Evolutionary conservation across 1,140 invertebrate genomes (phyloP).

Genomic region (Drosophila yakuba): DNA sequence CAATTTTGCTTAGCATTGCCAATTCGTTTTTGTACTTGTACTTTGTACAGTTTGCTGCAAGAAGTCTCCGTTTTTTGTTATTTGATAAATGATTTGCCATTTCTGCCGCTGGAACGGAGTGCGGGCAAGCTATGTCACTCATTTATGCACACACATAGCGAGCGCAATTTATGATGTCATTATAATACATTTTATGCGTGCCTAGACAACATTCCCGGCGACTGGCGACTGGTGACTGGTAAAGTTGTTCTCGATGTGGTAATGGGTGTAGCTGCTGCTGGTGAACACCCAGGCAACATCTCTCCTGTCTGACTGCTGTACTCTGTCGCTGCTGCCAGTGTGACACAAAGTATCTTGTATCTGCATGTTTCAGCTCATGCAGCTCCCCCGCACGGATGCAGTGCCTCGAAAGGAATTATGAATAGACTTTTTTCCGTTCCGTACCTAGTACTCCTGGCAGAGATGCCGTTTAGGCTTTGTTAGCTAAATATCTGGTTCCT

Average conservation of each 20-base stretch:
- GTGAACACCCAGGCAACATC: constrained; percentile 54
- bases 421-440: constrained; percentile 63
- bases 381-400: constrained; percentile 3
- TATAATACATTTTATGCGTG: constrained; percentile 80
- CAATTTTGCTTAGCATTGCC: constrained; percentile 5
- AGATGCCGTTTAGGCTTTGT: constrained; percentile 3
- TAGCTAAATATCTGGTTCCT: neutral
- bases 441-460: constrained; percentile 33
- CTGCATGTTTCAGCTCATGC: constrained; percentile 42
- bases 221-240: constrained; percentile 49
- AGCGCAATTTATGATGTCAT: constrained; percentile 78
- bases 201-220: constrained; percentile 60
- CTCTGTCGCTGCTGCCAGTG: constrained; percentile 56
- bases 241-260: constrained; percentile 38
- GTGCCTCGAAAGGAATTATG: constrained; percentile 60
- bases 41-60: neutral
- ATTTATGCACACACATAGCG: constrained; percentile 34
- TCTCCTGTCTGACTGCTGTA: constrained; percentile 68
- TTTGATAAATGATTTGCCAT: constrained; percentile 70
- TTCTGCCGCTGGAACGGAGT: constrained; percentile 28
- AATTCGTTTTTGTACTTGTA: constrained; percentile 18
- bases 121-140: constrained; percentile 50
- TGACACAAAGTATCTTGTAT: constrained; percentile 81
- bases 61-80: constrained; percentile 43
- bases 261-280: constrained; percentile 35